Base-by-base conservation (phyloP, 2,888 invertebrate genomes). In the Aleiodes testaceus region DNA sequence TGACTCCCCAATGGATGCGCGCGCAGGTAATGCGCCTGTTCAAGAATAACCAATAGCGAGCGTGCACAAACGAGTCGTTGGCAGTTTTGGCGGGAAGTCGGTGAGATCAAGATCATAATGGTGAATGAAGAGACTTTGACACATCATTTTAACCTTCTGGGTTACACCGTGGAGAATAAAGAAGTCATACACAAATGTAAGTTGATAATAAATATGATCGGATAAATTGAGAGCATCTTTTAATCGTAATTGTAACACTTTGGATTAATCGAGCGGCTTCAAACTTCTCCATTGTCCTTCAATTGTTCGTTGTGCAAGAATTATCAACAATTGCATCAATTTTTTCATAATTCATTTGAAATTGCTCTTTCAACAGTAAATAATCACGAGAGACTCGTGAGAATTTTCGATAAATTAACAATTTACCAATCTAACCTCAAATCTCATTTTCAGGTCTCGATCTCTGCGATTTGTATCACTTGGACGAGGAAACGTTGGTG, bases 61-160 rank as follows among this genome's bases (percentile, higher is more conserved):
- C 1, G 11, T 45, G 26, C 44, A 6, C 22, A 53, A 7, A 18
- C 18, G 45, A 44, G 18, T 22, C 5, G 20, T 61, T 63, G 59
- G 67, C 74, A 78, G 73, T 79, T 81, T 83, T 83, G 84, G 85
- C 84, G 84, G 82, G 80, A 85, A 84, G 70, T 36, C 65, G 53
- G 67, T 66, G 70, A 66, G 55, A 49, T 66, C 36, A 14, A 7
- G n/a, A 64, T 70, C 77, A 82, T 81, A 73, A 87, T 87, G 87
- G 81, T 82, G 73, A 72, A 75, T 20, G 78, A 74, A 49, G 79
- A 84, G 69, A 78, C 72, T 22, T 79, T 87, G 61, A 71, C 72
- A 36, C 74, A 79, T 50, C 77, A 82, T 69, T 86, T 87, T 44
- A 70, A 76, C 9, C 68, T 75, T 20, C 76, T 85, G 42, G 83